Evolutionary conservation across 2,113 vertebrate genomes (phyloP).

Genomic region (Centropristis striata): DNA sequence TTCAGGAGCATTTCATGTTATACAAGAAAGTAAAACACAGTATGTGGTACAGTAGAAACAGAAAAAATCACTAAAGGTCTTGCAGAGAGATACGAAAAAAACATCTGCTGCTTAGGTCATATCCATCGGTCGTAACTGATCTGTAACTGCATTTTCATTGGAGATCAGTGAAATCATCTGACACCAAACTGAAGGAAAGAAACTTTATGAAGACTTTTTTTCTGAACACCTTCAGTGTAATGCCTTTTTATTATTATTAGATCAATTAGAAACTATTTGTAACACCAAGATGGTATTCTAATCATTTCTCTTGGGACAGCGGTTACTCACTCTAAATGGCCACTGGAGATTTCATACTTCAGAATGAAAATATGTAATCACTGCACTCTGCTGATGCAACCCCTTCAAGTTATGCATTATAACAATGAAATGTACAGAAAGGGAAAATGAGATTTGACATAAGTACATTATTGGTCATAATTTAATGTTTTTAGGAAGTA

Average conservation of each 20-base stretch:
- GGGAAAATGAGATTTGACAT: too few relatives aligned
- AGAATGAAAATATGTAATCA: too few relatives aligned
- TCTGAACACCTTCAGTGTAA: background rate
- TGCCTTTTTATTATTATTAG: too few relatives aligned
- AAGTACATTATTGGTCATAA: too few relatives aligned
- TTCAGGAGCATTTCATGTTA: constrained; percentile 31
- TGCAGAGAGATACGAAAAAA: background rate
- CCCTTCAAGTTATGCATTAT: too few relatives aligned
- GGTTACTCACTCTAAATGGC: too few relatives aligned
- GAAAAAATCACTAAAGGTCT: background rate
- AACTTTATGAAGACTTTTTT: background rate
- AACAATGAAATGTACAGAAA: too few relatives aligned
- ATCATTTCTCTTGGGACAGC: background rate
- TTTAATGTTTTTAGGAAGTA: too few relatives aligned
- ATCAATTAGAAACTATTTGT: background rate
- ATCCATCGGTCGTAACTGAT: background rate
- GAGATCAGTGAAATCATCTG: background rate
- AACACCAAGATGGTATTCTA: background rate
- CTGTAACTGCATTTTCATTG: background rate
- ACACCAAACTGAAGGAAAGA: background rate
- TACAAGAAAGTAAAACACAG: constrained; percentile 8
- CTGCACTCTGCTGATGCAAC: too few relatives aligned
- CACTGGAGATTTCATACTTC: too few relatives aligned
- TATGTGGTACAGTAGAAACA: background rate
- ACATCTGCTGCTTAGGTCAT: background rate